Percentiles rank a stretch among this genome's conserved stretches.
These are phyloP conservation scores for Pipistrellus nathusii DNA, from an alignment of 2,797 vertebrate genomes.

Conservation along the genomic window DNA sequence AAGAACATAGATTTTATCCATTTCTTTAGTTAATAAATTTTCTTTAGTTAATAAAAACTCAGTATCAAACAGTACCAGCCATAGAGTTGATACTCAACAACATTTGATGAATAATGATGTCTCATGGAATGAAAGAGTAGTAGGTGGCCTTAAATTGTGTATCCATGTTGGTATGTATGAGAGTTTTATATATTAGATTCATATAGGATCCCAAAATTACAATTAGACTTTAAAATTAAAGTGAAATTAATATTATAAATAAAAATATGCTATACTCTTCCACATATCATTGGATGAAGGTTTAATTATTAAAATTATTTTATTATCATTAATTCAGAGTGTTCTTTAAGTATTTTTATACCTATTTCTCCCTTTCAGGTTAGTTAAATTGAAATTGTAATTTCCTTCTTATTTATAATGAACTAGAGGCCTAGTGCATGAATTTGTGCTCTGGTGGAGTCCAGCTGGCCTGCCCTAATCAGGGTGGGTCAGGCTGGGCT, in stretches of 20 bases:
- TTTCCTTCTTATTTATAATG: neutral
- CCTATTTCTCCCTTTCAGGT: neutral
- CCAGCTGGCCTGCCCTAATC: too few species aligned
- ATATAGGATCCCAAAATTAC: neutral
- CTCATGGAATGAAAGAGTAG: neutral
- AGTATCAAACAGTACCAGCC: neutral
- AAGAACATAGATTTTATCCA: neutral
- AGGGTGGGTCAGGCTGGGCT: too few species aligned
- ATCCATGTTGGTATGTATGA: neutral
- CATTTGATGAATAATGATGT: neutral
- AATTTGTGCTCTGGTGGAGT: too few species aligned
- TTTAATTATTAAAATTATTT: neutral
- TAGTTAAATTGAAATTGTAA: conserved; percentile 14
- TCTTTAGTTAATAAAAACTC: neutral
- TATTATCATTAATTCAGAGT: neutral
- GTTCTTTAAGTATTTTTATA: neutral
- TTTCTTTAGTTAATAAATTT: too few species aligned
- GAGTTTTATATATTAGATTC: neutral
- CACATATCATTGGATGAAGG: neutral
- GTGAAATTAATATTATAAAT: neutral
- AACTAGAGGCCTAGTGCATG: neutral
- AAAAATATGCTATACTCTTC: neutral
- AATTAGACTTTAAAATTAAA: conserved; percentile 16
- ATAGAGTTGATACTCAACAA: neutral
- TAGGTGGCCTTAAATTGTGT: neutral